phyloP scores from a whole-genome alignment of 1,140 invertebrate species.

The Archegozetes longisetosus region DNA sequence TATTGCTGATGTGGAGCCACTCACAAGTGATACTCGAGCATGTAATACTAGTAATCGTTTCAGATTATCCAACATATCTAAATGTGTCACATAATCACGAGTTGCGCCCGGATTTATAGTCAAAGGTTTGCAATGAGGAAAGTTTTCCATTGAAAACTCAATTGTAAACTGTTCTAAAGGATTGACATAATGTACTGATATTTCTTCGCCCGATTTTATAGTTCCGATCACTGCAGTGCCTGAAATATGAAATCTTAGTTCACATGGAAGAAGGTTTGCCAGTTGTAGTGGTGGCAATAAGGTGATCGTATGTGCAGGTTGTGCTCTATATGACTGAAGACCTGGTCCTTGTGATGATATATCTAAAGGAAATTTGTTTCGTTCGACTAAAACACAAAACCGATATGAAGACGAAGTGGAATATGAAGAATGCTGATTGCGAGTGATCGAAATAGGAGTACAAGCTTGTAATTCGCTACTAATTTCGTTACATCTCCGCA shows the following conservation, averaged over 20 bases:
- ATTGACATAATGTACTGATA: slow-evolving; percentile 35
- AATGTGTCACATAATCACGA: slow-evolving; percentile 31
- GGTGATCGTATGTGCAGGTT: slow-evolving; percentile 51
- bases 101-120: slow-evolving; percentile 30
- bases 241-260: slow-evolving; percentile 28
- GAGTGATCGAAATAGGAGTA: slow-evolving; percentile 10
- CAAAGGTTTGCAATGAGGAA: slow-evolving; percentile 47
- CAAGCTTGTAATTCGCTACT: slow-evolving; percentile 22
- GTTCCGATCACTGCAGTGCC: not conserved
- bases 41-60: slow-evolving; percentile 55
- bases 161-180: slow-evolving; percentile 50
- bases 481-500: slow-evolving; percentile 39
- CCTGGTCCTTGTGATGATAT: slow-evolving; percentile 18
- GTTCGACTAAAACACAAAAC: slow-evolving; percentile 56
- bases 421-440: slow-evolving; percentile 8
- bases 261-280: slow-evolving; percentile 41
- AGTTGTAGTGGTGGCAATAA: slow-evolving; percentile 65
- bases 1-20: slow-evolving; percentile 32
- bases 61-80: slow-evolving; percentile 50
- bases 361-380: slow-evolving; percentile 62
- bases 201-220: slow-evolving; percentile 9
- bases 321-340: slow-evolving; percentile 1
- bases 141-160: slow-evolving; percentile 61
- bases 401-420: slow-evolving; percentile 31
- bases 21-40: slow-evolving; percentile 27